Conservation (phyloP, 2,113 vertebrate genomes). For the Pedetes capensis region DNA sequence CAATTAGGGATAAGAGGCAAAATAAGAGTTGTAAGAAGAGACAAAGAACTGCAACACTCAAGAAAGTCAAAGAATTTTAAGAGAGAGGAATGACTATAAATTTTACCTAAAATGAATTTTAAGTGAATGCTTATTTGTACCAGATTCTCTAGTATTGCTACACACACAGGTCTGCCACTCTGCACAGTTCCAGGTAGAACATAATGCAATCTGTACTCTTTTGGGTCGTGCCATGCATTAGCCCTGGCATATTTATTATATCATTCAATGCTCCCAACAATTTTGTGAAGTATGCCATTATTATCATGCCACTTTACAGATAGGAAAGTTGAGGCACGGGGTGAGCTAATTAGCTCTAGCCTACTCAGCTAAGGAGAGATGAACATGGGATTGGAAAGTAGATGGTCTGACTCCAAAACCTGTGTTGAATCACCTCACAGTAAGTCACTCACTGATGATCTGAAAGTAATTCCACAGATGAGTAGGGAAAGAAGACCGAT, state of each 20-base stretch:
- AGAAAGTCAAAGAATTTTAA: slow-evolving; percentile 23
- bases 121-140: not conserved
- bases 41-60: slow-evolving; percentile 5
- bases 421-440: not conserved
- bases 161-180: not conserved
- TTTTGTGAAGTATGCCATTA: not conserved
- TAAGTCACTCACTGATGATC: not conserved
- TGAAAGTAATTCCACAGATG: not conserved
- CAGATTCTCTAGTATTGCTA: not conserved
- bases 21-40: not conserved
- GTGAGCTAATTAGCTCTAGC: not conserved
- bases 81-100: not conserved
- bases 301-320: not conserved
- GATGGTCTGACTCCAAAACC: not conserved
- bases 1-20: not conserved
- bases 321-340: not conserved
- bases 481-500: not conserved
- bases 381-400: not conserved
- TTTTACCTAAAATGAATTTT: not conserved
- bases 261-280: not conserved
- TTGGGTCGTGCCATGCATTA: not conserved
- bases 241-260: not conserved
- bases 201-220: not conserved
- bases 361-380: not conserved
- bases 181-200: not conserved